phyloP scores from a whole-genome alignment of 2,113 vertebrate species.

The Redunca redunca region DNA sequence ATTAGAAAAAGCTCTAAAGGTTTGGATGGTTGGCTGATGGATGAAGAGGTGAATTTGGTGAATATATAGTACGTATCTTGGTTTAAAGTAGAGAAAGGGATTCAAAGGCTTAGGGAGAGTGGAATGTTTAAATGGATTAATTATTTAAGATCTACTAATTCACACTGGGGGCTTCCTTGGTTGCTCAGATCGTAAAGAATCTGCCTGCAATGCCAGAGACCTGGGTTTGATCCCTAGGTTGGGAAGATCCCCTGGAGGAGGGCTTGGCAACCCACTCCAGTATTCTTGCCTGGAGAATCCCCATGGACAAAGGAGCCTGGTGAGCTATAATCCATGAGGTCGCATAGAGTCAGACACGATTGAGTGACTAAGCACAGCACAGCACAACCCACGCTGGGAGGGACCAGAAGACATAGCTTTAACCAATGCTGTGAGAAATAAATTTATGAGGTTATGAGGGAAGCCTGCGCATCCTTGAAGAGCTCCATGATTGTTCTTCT shows the following conservation, averaged over 20 bases:
- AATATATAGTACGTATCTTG: background rate
- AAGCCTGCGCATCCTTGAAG: background rate
- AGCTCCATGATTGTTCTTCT: background rate
- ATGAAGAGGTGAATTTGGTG: background rate
- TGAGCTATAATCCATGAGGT: background rate
- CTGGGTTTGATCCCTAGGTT: background rate
- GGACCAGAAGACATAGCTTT: background rate
- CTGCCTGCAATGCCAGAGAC: background rate
- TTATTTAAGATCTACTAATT: background rate
- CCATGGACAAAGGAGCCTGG: background rate
- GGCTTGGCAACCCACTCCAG: background rate
- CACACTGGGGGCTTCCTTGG: background rate
- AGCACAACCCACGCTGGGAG: background rate
- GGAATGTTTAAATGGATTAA: background rate
- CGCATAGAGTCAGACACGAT: fast-evolving
- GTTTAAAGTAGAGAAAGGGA: background rate
- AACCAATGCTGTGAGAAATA: background rate
- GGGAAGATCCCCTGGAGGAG: background rate
- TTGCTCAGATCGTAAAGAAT: background rate
- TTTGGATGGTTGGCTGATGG: background rate
- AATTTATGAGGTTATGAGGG: background rate
- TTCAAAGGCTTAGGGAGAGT: background rate
- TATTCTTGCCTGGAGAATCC: background rate
- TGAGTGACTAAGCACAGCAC: background rate
- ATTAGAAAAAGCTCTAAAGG: background rate